phyloP scores from a whole-genome alignment of 1,140 invertebrate species.

The Belonocnema kinseyi region DNA sequence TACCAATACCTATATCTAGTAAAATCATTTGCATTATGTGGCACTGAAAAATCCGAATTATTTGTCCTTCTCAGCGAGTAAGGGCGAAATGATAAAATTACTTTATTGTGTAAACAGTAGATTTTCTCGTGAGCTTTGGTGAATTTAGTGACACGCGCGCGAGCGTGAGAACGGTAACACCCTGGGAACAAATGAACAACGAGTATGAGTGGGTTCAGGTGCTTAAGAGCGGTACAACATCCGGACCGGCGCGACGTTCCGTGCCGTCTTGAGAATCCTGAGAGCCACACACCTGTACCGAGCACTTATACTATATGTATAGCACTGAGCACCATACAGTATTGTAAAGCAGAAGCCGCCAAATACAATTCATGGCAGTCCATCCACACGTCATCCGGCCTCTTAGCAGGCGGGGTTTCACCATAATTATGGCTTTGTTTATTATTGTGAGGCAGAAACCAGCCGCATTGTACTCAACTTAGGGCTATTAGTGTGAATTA shows the following conservation, averaged over 20 bases:
- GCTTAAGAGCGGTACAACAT: conserved; percentile 12
- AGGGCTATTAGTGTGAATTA: conserved; percentile 69
- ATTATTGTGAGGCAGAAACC: conserved; percentile 58
- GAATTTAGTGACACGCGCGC: conserved; percentile 29
- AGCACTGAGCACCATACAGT: not conserved
- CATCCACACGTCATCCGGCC: conserved; percentile 35
- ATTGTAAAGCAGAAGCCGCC: conserved; percentile 10
- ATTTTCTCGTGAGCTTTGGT: not conserved
- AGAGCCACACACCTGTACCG: conserved; percentile 1
- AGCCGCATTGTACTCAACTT: conserved; percentile 56
- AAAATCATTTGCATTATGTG: too few relatives aligned
- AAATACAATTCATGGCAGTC: conserved; percentile 31
- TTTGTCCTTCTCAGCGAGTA: too few relatives aligned
- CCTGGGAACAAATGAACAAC: conserved; percentile 30
- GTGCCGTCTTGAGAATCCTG: conserved; percentile 14
- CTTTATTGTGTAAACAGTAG: not conserved
- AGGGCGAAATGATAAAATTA: not conserved
- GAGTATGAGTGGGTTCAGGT: not conserved
- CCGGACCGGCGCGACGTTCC: conserved; percentile 8
- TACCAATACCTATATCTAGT: too few relatives aligned
- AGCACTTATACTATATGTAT: not conserved
- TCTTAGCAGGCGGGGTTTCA: conserved; percentile 36
- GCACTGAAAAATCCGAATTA: too few relatives aligned
- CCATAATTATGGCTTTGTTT: conserved; percentile 70
- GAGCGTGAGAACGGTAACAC: conserved; percentile 30